Percentiles rank a stretch among this genome's conserved stretches.
phyloP scores from a whole-genome alignment of 2,113 vertebrate species.

The Osmerus eperlanus region DNA sequence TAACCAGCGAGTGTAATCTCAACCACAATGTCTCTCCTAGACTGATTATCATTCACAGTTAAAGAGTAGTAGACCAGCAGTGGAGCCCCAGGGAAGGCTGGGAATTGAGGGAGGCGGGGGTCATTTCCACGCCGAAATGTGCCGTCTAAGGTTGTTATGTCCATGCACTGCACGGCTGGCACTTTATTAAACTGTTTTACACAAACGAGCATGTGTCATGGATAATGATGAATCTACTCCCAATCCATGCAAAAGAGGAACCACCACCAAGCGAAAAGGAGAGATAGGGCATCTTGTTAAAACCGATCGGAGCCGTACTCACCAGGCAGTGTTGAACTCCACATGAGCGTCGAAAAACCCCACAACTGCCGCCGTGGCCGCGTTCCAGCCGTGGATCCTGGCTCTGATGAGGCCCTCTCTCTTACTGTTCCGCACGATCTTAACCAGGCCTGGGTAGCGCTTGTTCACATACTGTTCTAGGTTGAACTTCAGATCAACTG shows the following conservation, averaged over 20 bases:
- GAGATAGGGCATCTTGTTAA: slow-evolving; percentile 5
- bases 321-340: slow-evolving; percentile 96
- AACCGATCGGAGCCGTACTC: slow-evolving; percentile 60
- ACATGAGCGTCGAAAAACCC: slow-evolving; percentile 98
- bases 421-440: slow-evolving; percentile 90
- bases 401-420: slow-evolving; percentile 95
- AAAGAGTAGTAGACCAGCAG: slow-evolving; percentile 12
- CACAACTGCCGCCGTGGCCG: slow-evolving; percentile 83
- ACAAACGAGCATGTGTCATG: slow-evolving; percentile 23
- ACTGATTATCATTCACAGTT: slow-evolving; percentile 35
- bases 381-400: slow-evolving; percentile 94
- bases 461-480: slow-evolving; percentile 94
- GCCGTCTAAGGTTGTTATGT: slow-evolving; percentile 29
- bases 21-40: slow-evolving; percentile 30
- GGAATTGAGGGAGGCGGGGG: slow-evolving; percentile 11
- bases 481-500: slow-evolving; percentile 92
- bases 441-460: slow-evolving; percentile 92
- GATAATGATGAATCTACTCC: slow-evolving; percentile 37
- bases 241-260: slow-evolving; percentile 26
- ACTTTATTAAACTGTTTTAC: slow-evolving; percentile 30
- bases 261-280: slow-evolving; percentile 16
- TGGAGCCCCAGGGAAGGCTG: slow-evolving; percentile 24
- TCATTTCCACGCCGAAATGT: slow-evolving; percentile 29
- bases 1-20: slow-evolving; percentile 21
- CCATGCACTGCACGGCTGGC: slow-evolving; percentile 8